These are phyloP conservation scores for Diloba caeruleocephala DNA, from an alignment of 2,888 invertebrate genomes.

Conservation along the genomic window DNA sequence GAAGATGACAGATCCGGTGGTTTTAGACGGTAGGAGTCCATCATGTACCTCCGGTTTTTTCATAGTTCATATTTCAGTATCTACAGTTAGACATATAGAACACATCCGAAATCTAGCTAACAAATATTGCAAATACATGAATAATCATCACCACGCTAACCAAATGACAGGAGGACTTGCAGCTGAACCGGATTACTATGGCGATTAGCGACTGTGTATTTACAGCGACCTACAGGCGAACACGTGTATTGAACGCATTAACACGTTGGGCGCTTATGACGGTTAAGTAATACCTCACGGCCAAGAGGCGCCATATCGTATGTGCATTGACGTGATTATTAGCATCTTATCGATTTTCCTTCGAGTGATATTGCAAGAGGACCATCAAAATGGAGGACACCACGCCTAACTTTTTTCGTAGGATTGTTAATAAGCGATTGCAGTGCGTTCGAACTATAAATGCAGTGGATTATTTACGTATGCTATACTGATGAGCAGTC, in stretches of 20 bases:
- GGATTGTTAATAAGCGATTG: no score
- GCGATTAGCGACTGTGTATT: conserved; percentile 49
- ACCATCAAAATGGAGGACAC: no score
- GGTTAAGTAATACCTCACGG: conserved; percentile 62
- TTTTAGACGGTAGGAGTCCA: no score
- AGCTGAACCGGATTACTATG: conserved; percentile 51
- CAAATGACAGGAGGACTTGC: conserved; percentile 44
- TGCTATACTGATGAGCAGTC: no score
- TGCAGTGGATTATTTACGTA: no score
- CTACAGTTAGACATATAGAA: background rate
- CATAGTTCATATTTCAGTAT: no score
- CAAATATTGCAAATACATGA: conserved; percentile 35
- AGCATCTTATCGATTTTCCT: background rate
- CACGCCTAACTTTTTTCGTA: no score
- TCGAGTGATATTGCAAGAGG: no score
- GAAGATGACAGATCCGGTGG: no score
- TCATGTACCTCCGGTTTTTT: no score
- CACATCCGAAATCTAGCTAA: conserved; percentile 21
- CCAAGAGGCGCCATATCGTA: conserved; percentile 31
- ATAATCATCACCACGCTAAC: conserved; percentile 42
- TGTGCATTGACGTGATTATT: conserved; percentile 21
- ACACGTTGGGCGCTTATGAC: conserved; percentile 50
- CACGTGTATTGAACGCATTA: conserved; percentile 48
- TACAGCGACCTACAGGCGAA: conserved; percentile 32
- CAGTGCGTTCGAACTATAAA: no score